Percentiles rank a stretch among this genome's conserved stretches.
Evolutionary conservation across 2,113 vertebrate genomes (phyloP).

Genomic region (Rafetus swinhoei): DNA sequence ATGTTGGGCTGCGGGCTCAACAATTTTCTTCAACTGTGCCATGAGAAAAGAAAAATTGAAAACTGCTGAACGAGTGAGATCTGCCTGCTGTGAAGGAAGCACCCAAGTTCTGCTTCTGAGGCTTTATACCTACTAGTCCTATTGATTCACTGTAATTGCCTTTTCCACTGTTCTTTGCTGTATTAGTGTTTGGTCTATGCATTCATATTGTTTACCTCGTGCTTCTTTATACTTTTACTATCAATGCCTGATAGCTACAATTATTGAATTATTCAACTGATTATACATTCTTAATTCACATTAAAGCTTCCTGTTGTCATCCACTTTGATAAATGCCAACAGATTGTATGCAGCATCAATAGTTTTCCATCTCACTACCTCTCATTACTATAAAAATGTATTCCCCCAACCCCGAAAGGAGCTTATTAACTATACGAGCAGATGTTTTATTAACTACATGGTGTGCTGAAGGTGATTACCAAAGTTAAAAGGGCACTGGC

Average conservation of each 20-base stretch:
- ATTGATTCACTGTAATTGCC: slow-evolving; percentile 7
- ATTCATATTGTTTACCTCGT: neutral
- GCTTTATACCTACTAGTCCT: neutral
- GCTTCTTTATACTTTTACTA: slow-evolving; percentile 8
- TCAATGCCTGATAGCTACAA: slow-evolving; percentile 27
- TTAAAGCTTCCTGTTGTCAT: slow-evolving; percentile 25
- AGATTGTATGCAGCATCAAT: slow-evolving; percentile 9
- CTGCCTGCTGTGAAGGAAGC: neutral
- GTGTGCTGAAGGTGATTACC: slow-evolving; percentile 38
- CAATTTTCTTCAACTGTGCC: no score
- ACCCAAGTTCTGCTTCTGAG: slow-evolving; percentile 39
- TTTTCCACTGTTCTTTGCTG: neutral
- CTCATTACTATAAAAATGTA: slow-evolving; percentile 14
- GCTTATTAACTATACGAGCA: neutral
- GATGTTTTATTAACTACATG: neutral
- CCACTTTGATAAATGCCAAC: neutral
- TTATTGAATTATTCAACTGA: slow-evolving; percentile 49
- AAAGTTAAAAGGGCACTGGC: slow-evolving; percentile 32
- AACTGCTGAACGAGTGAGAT: neutral
- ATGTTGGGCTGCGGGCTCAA: no score
- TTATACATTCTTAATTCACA: slow-evolving; percentile 17
- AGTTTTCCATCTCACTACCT: slow-evolving; percentile 32
- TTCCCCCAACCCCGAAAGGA: neutral
- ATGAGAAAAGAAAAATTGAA: no score
- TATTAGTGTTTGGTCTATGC: neutral